Evolutionary conservation across 2,888 invertebrate genomes (phyloP).

Genomic region (Andrena haemorrhoa): DNA sequence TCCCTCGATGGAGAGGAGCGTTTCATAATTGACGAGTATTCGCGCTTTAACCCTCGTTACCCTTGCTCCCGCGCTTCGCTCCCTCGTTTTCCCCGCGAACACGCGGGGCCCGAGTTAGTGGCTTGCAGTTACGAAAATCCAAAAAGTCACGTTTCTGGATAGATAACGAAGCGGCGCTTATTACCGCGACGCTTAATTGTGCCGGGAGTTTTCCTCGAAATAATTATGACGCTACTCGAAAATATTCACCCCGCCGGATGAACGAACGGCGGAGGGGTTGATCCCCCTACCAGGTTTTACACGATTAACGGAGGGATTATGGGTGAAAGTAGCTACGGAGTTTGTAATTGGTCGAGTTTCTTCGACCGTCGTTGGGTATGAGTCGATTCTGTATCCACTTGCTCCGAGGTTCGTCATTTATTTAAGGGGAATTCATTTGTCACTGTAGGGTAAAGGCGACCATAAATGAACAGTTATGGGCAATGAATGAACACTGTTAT

Average conservation of each 20-base stretch:
- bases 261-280: slow-evolving; percentile 5
- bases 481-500: too few relatives aligned
- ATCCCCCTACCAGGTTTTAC: slow-evolving; percentile 28
- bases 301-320: slow-evolving; percentile 9
- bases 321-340: background rate
- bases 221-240: slow-evolving; percentile 63
- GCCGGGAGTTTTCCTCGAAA: slow-evolving; percentile 61
- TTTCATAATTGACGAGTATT: slow-evolving; percentile 78
- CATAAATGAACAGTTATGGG: too few relatives aligned
- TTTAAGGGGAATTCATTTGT: too few relatives aligned
- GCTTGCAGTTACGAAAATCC: slow-evolving; percentile 68
- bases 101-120: slow-evolving; percentile 29
- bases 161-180: slow-evolving; percentile 70
- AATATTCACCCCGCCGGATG: slow-evolving; percentile 35
- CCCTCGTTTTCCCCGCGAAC: slow-evolving; percentile 40
- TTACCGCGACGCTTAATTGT: slow-evolving; percentile 68
- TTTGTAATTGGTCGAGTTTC: background rate
- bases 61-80: slow-evolving; percentile 19
- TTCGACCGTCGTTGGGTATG: too few relatives aligned
- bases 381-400: background rate
- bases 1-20: slow-evolving; percentile 66
- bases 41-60: slow-evolving; percentile 74
- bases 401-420: too few relatives aligned
- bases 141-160: slow-evolving; percentile 74
- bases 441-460: too few relatives aligned